phyloP scores from a whole-genome alignment of 2,113 vertebrate genomes.

The Brachyhypopomus gauderio region DNA sequence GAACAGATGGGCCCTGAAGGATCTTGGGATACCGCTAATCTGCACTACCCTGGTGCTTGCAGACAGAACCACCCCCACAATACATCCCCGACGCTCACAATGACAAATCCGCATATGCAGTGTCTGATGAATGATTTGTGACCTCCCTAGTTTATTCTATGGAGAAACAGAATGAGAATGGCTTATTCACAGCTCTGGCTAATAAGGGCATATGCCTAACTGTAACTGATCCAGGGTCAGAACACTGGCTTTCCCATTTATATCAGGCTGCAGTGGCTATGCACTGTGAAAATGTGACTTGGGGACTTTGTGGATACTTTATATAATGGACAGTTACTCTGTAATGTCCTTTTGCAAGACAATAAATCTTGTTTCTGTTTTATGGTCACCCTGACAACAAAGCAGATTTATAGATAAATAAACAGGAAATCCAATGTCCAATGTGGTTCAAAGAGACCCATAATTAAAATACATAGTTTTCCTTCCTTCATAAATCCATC shows the following conservation, averaged over 20 bases:
- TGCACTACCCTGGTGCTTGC: slow-evolving; percentile 49
- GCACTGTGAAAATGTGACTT: too few relatives aligned
- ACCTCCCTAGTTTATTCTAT: neutral
- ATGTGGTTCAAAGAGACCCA: too few relatives aligned
- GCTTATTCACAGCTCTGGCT: neutral
- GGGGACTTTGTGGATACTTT: too few relatives aligned
- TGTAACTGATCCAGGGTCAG: neutral
- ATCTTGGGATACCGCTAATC: slow-evolving; percentile 66
- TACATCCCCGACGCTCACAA: slow-evolving; percentile 21
- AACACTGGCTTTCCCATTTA: neutral
- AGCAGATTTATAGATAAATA: too few relatives aligned
- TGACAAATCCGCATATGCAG: slow-evolving; percentile 29
- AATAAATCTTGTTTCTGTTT: too few relatives aligned
- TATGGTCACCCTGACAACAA: too few relatives aligned
- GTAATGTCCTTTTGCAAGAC: too few relatives aligned
- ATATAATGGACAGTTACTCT: too few relatives aligned
- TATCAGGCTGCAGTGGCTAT: neutral
- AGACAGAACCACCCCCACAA: slow-evolving; percentile 28
- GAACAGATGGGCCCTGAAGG: slow-evolving; percentile 68
- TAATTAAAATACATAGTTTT: too few relatives aligned
- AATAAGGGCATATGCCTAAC: neutral
- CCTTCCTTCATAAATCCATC: too few relatives aligned
- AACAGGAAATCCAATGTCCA: too few relatives aligned
- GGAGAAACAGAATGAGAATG: slow-evolving; percentile 6
- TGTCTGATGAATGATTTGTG: neutral